Conservation (phyloP, 2,797 vertebrate genomes). For the Siniperca obscura region DNA sequence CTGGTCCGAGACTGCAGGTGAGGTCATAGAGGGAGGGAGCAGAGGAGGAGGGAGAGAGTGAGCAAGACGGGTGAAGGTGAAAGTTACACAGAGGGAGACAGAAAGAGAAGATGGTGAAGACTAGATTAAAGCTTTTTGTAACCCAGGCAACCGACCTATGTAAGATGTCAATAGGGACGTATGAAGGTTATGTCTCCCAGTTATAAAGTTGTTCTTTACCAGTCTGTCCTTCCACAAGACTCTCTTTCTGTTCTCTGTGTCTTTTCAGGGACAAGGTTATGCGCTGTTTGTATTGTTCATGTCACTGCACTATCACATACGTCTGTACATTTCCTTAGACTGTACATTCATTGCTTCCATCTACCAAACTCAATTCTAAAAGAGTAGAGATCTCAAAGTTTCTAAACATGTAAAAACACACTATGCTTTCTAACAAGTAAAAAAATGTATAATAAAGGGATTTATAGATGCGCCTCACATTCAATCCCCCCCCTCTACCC, state of each 20-base stretch:
- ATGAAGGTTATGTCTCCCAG: not conserved
- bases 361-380: not conserved
- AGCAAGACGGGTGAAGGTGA: constrained; percentile 12
- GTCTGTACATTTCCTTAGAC: not conserved
- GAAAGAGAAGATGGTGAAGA: not conserved
- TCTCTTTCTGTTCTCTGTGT: not conserved
- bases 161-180: not conserved
- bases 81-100: constrained; percentile 5
- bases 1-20: constrained; percentile 61
- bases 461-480: not conserved
- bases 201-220: not conserved
- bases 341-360: not conserved
- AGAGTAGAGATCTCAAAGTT: not conserved
- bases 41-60: not conserved
- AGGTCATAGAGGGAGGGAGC: constrained; percentile 56
- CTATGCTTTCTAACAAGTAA: not conserved
- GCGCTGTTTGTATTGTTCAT: not conserved
- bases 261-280: not conserved
- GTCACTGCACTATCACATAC: not conserved
- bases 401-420: not conserved
- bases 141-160: not conserved
- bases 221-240: not conserved
- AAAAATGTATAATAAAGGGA: not conserved
- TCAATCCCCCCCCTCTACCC: fast-evolving
- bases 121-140: constrained; percentile 16